Conservation (phyloP, 2,888 invertebrate genomes). For the Hemicrepidius hirtus region DNA sequence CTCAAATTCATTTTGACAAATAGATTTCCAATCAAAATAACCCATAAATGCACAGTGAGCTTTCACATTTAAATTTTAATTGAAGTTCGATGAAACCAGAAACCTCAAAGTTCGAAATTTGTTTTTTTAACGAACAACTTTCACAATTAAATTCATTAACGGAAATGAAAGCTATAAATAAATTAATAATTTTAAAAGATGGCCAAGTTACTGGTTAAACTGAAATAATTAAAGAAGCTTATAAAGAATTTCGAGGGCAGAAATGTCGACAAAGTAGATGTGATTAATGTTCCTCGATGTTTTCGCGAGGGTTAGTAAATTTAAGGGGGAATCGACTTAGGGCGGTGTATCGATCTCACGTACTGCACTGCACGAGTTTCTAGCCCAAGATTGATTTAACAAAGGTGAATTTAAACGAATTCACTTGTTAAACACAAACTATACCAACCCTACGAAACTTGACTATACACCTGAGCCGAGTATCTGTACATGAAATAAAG, state of each 20-base stretch:
- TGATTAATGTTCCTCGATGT: conserved; percentile 56
- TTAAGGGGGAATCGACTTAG: conserved; percentile 50
- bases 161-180: not conserved
- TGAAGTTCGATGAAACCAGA: no score
- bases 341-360: conserved; percentile 53
- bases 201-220: conserved; percentile 1
- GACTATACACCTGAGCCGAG: not conserved
- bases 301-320: conserved; percentile 54
- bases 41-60: no score
- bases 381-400: conserved; percentile 48
- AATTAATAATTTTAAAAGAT: conserved; percentile 5
- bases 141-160: not conserved
- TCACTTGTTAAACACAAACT: conserved; percentile 23
- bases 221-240: conserved; percentile 44
- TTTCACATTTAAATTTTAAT: no score
- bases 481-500: not conserved
- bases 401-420: conserved; percentile 48
- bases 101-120: no score
- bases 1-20: no score
- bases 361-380: conserved; percentile 51
- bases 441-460: not conserved
- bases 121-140: not conserved
- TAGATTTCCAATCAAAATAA: no score
- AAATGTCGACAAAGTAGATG: conserved; percentile 52
- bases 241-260: conserved; percentile 38